phyloP scores from a whole-genome alignment of 2,888 invertebrate genomes.

The Meloe dianella region DNA sequence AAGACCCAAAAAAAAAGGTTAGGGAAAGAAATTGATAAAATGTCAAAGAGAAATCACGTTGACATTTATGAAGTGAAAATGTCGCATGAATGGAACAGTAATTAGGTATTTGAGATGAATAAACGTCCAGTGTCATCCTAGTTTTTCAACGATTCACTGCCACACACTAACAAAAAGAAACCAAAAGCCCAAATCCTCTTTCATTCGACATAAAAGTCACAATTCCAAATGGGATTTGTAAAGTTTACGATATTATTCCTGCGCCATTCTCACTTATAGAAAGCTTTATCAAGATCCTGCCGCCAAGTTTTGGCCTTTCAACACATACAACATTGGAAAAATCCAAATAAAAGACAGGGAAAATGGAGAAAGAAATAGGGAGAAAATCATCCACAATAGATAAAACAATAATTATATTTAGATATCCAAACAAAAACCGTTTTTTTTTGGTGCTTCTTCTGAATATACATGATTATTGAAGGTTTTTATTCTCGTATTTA shows the following conservation, averaged over 20 bases:
- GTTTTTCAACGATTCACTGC: neutral
- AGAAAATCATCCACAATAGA: neutral
- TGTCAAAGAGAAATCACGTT: constrained; percentile 3
- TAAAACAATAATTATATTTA: neutral
- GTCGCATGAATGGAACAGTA: neutral
- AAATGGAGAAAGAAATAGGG: neutral
- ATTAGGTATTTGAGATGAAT: constrained; percentile 6
- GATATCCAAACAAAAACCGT: constrained; percentile 5
- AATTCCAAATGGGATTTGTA: constrained; percentile 62
- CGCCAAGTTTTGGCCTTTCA: constrained; percentile 54
- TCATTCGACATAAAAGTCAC: constrained; percentile 61
- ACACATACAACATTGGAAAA: constrained; percentile 56
- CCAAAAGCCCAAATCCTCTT: constrained; percentile 60
- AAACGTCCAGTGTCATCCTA: neutral
- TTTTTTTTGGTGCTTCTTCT: neutral
- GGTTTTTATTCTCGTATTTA: neutral
- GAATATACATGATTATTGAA: neutral
- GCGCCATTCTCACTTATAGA: constrained; percentile 60
- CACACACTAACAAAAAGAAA: constrained; percentile 54
- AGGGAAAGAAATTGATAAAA: constrained; percentile 6
- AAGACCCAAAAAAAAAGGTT: neutral
- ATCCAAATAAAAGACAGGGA: constrained; percentile 42
- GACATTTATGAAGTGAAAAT: constrained; percentile 6
- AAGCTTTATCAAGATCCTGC: constrained; percentile 57
- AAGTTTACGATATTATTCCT: constrained; percentile 62